Evolutionary conservation across 30 jellyfish, hydroid and myxozoan species (phyloP).

Genomic region (Catostylus mosaicus): DNA sequence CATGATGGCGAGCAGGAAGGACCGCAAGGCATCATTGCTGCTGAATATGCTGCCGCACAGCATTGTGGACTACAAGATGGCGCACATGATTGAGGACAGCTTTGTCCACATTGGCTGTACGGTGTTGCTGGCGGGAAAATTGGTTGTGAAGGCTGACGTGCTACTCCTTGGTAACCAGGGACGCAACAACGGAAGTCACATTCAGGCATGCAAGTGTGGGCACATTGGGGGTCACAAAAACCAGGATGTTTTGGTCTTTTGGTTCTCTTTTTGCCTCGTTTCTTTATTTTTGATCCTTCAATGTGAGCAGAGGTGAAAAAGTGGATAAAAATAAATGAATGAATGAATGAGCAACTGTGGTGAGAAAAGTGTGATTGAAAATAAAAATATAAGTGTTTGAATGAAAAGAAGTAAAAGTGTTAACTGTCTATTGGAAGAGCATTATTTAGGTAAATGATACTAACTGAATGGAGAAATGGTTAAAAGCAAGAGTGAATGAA

Average conservation of each 20-base stretch:
- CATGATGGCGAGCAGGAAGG: constrained; percentile 61
- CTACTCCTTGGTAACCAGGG: constrained; percentile 81
- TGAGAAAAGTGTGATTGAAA: too few relatives aligned
- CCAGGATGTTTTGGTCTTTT: constrained; percentile 61
- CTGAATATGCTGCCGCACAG: constrained; percentile 68
- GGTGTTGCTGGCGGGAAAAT: constrained; percentile 69
- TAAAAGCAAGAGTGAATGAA: too few relatives aligned
- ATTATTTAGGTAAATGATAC: too few relatives aligned
- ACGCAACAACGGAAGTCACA: constrained; percentile 95
- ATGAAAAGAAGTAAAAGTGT: too few relatives aligned
- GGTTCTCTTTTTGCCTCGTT: constrained; percentile 21
- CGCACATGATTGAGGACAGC: constrained; percentile 89
- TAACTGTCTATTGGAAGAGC: too few relatives aligned
- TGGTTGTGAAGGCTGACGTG: constrained; percentile 69
- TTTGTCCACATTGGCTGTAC: constrained; percentile 80
- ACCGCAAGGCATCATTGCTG: constrained; percentile 64
- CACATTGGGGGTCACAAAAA: constrained; percentile 91
- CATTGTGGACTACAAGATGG: constrained; percentile 85
- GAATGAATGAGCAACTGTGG: not conserved
- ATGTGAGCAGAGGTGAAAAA: not conserved
- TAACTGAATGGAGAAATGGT: too few relatives aligned
- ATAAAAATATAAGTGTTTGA: too few relatives aligned
- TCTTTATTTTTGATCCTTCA: constrained; percentile 57
- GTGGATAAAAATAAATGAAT: not conserved
- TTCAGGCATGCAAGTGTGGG: constrained; percentile 89